A percentile compares a stretch with the other conserved stretches of the same genome.
Evolutionary conservation across 2,888 invertebrate species (phyloP).

Genomic region (Drosophila bunnanda): DNA sequence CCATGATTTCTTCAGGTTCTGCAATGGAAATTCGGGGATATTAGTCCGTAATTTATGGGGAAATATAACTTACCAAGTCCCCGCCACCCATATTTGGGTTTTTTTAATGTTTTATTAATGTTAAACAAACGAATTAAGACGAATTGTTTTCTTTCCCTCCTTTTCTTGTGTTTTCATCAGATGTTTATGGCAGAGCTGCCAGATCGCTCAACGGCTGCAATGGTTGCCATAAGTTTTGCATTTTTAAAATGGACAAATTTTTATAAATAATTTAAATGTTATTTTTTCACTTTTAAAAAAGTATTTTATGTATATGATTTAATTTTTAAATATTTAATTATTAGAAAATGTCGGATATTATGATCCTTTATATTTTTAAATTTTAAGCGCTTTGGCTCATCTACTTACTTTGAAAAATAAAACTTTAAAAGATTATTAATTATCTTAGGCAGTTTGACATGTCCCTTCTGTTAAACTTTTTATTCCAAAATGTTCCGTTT

Average conservation of each 20-base stretch:
- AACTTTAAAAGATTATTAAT: too few relatives aligned
- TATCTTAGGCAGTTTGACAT: too few relatives aligned
- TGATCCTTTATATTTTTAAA: too few relatives aligned
- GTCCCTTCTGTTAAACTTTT: neutral
- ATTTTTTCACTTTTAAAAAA: too few relatives aligned
- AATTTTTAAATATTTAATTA: too few relatives aligned
- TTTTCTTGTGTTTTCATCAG: constrained; percentile 21
- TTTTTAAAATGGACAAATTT: too few relatives aligned
- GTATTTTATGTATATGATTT: too few relatives aligned
- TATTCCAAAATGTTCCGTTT: neutral
- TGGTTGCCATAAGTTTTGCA: neutral
- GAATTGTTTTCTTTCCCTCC: constrained; percentile 36
- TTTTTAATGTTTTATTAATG: neutral
- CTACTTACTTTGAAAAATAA: too few relatives aligned
- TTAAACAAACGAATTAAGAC: constrained; percentile 16
- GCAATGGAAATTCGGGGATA: constrained; percentile 9
- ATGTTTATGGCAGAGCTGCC: constrained; percentile 6
- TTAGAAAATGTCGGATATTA: too few relatives aligned
- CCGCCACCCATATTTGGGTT: constrained; percentile 81
- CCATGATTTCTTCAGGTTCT: constrained; percentile 93
- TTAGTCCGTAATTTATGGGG: too few relatives aligned
- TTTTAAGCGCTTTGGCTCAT: too few relatives aligned
- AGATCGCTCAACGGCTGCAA: neutral
- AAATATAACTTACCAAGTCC: constrained; percentile 74
- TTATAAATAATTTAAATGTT: too few relatives aligned